Base-by-base conservation (phyloP, 2,113 vertebrate species). In the Acanthisitta chloris region DNA sequence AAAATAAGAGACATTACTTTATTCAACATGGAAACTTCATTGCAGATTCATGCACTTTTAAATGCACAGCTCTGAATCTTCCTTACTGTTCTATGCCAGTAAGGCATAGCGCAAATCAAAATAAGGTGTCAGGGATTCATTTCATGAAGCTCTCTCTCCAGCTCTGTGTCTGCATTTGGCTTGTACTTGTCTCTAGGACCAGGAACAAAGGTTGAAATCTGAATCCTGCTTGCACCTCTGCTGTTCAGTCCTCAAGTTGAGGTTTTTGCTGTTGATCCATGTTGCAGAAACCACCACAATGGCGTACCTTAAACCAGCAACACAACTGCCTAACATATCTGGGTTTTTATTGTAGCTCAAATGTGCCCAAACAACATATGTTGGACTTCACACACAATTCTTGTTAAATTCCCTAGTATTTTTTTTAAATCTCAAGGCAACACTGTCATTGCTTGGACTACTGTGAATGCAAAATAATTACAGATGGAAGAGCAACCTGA, bases 341-440 rank as follows among this genome's bases (percentile, higher is more conserved):
- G 31, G 2, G 45, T 90, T 86, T 40, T 52, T 4, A 51, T 13
- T 55, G 14, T 33, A 65, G 40, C 51, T 70, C 24, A 43, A 83
- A 46, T 8, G 14, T 59, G 23, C 10, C 31, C 54, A 81, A 77
- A 89, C 34, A 91, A 64, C 8, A 6, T 48, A 51, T 48, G 31
- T 2, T 48, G 19, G 25, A 40, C 6, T 88, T 84, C 29, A 78
- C 7, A 62, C 10, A 46, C 3, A 36, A 26, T 69, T 66, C 5
- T 67, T 93, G 19, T 40, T 40, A 33, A 72, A 55, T 21, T 46
- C 1, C 1, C 0, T 7, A 1, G 7, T 18, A 10, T 6, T 42
- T 26, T 33, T 38, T 34, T 49, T 19, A 2, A 1, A 14, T 77
- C 20, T 73, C 11, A 54, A 52, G 51, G 9, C 66, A 74, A n/a